These are phyloP conservation scores for Aplocera efformata DNA, from an alignment of 2,888 invertebrate species.

Conservation along the genomic window DNA sequence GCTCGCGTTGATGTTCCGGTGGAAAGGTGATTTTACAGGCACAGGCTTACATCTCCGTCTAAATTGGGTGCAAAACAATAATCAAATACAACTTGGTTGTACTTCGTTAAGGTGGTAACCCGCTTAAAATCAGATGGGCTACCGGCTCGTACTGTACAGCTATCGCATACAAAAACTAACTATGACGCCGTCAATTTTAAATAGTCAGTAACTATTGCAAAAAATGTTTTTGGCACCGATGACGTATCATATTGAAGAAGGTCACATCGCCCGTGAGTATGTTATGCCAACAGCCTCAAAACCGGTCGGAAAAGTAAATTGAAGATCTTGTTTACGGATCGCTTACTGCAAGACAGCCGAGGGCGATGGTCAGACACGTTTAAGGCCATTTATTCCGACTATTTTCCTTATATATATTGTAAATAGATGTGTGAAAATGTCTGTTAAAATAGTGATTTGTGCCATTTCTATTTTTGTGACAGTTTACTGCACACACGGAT, in stretches of 20 bases:
- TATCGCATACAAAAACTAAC: too few species aligned
- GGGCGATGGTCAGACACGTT: slow-evolving; percentile 12
- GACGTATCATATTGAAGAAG: slow-evolving; percentile 22
- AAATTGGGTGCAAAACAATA: too few species aligned
- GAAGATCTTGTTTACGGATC: slow-evolving; percentile 9
- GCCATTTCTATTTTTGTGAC: slow-evolving; percentile 15
- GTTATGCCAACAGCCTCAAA: slow-evolving; percentile 15
- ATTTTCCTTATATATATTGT: background rate
- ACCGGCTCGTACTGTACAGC: too few species aligned
- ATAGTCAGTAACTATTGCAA: too few species aligned
- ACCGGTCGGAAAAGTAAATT: slow-evolving; percentile 23
- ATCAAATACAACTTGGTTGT: too few species aligned
- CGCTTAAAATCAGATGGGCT: too few species aligned
- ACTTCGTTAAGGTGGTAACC: too few species aligned
- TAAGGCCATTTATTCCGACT: background rate
- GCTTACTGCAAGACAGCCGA: slow-evolving; percentile 7
- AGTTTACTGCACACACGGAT: slow-evolving; percentile 26
- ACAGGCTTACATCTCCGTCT: too few species aligned
- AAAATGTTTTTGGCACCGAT: slow-evolving; percentile 5
- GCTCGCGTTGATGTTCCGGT: too few species aligned
- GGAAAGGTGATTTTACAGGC: too few species aligned
- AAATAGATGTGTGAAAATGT: slow-evolving; percentile 24
- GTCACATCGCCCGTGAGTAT: slow-evolving; percentile 6
- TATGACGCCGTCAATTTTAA: too few species aligned
- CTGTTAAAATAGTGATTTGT: slow-evolving; percentile 20